These are phyloP conservation scores for Eulemur macaco DNA, from an alignment of 2,113 vertebrate species.

Conservation along the genomic window DNA sequence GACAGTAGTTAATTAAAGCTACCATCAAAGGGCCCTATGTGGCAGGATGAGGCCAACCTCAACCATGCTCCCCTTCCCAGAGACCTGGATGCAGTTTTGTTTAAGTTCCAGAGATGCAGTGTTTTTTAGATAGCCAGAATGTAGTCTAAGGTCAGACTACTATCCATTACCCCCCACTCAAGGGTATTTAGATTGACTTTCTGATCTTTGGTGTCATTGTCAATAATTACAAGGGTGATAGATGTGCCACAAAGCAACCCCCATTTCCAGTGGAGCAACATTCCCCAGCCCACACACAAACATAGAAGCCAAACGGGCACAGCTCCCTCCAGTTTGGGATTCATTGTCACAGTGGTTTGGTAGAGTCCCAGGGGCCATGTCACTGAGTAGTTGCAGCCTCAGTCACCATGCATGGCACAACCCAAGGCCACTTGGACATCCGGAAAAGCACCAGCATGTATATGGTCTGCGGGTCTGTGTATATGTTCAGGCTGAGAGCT, in stretches of 20 bases:
- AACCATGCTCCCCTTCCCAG: not conserved
- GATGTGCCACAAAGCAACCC: not conserved
- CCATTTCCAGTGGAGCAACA: not conserved
- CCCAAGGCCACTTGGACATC: not conserved
- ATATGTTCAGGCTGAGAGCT: not conserved
- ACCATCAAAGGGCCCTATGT: not conserved
- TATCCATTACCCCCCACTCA: not conserved
- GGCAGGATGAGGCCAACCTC: not conserved
- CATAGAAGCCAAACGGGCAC: not conserved
- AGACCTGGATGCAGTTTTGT: not conserved
- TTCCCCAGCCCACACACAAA: not conserved
- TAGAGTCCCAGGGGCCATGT: fast-evolving
- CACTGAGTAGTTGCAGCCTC: not conserved
- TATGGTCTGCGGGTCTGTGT: not conserved
- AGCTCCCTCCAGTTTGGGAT: not conserved
- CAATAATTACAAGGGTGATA: not conserved
- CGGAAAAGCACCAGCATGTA: not conserved
- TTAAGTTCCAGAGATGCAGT: not conserved
- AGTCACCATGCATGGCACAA: not conserved
- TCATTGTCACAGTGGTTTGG: not conserved
- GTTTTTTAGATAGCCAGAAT: not conserved
- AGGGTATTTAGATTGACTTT: not conserved
- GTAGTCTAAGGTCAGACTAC: not conserved
- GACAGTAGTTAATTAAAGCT: not conserved
- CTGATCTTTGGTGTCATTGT: not conserved